A percentile compares a stretch with the other conserved stretches of the same genome.
These are phyloP conservation scores for Pissodes strobi DNA, from an alignment of 1,140 invertebrate genomes.

Conservation along the genomic window DNA sequence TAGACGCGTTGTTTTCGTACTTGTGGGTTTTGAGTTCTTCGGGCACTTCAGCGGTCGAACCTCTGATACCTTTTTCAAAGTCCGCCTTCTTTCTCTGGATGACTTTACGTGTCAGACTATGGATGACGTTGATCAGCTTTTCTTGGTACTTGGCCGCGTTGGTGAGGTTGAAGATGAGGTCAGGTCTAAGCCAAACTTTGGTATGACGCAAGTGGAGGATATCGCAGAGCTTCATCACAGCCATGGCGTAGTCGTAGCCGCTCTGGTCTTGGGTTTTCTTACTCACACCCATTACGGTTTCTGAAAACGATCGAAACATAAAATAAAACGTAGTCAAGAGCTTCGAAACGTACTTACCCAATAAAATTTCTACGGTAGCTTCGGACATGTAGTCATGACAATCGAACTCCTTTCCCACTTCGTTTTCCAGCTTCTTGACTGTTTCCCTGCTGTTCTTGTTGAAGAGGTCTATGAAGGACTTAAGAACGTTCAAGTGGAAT, in stretches of 20 bases:
- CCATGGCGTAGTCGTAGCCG: constrained; percentile 80
- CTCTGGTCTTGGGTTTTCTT: constrained; percentile 74
- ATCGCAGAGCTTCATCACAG: constrained; percentile 85
- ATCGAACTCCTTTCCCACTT: constrained; percentile 71
- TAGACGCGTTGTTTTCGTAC: constrained; percentile 38
- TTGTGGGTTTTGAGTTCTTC: constrained; percentile 50
- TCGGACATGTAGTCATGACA: constrained; percentile 84
- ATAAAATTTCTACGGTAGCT: constrained; percentile 78
- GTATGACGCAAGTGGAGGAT: constrained; percentile 83
- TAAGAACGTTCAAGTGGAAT: constrained; percentile 82
- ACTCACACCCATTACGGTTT: constrained; percentile 82
- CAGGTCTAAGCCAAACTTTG: constrained; percentile 79
- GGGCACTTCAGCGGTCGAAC: constrained; percentile 57
- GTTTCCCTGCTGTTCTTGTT: constrained; percentile 75
- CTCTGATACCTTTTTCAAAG: constrained; percentile 65
- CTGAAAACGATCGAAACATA: constrained; percentile 59
- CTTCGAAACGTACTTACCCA: no score
- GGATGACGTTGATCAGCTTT: constrained; percentile 65
- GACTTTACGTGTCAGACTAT: constrained; percentile 71
- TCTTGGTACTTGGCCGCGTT: constrained; percentile 61
- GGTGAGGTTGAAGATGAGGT: constrained; percentile 80
- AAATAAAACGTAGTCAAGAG: no score
- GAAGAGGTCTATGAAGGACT: constrained; percentile 81
- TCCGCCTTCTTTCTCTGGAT: constrained; percentile 50
- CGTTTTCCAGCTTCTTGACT: constrained; percentile 67